phyloP scores from a whole-genome alignment of 2,797 vertebrate species.

The Pipistrellus pygmaeus region DNA sequence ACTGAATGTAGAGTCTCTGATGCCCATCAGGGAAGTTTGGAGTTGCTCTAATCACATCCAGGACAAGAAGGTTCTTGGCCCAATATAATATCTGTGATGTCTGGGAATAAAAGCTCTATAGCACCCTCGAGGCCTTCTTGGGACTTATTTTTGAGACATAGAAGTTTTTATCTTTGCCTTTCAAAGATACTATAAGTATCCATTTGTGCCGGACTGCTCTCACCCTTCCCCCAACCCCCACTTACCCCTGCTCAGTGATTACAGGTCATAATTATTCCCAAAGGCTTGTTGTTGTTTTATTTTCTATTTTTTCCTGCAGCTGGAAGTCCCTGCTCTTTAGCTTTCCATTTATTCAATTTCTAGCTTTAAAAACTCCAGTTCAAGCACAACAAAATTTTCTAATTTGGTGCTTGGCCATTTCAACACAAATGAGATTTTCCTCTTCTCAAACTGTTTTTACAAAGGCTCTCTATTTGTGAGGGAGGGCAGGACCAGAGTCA shows the following conservation, averaged over 20 bases:
- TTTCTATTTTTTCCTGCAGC: not conserved
- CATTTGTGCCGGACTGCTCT: not conserved
- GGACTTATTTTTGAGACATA: slow-evolving; percentile 21
- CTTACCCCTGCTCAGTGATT: not conserved
- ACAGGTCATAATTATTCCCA: not conserved
- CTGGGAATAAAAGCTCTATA: not conserved
- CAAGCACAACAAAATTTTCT: not conserved
- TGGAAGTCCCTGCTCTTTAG: not conserved
- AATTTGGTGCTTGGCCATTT: not conserved
- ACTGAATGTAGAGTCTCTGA: not conserved
- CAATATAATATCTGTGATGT: not conserved
- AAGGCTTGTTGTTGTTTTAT: not conserved
- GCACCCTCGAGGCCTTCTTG: not conserved
- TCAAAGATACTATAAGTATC: not conserved
- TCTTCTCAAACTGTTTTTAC: not conserved
- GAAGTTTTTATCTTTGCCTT: not conserved
- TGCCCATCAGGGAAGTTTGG: not conserved
- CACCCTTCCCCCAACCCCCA: not conserved
- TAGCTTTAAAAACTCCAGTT: not conserved
- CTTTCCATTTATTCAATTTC: not conserved
- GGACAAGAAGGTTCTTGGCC: not conserved
- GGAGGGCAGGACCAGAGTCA: not conserved
- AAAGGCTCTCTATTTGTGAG: not conserved
- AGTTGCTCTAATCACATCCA: not conserved
- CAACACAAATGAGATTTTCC: not conserved